Conservation (phyloP, 2,888 invertebrate species). For the Drosophila mimica region DNA sequence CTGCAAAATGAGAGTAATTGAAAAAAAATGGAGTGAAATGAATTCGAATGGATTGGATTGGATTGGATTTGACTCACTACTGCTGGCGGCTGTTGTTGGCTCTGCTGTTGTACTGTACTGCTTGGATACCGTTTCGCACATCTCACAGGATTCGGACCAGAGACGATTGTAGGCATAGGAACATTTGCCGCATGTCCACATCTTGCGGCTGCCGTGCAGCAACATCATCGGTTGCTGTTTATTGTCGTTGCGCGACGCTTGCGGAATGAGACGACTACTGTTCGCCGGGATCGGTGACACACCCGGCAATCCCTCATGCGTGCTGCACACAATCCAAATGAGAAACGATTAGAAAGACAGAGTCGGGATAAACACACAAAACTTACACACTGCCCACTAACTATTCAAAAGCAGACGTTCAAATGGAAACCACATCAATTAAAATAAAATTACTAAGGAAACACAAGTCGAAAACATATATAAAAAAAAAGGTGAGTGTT, state of each 20-base stretch:
- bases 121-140: conserved; percentile 87
- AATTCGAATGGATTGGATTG: neutral
- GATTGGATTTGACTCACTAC: conserved; percentile 21
- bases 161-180: conserved; percentile 95
- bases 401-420: neutral
- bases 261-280: conserved; percentile 42
- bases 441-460: neutral
- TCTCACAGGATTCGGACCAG: conserved; percentile 92
- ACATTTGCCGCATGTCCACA: conserved; percentile 96
- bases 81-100: conserved; percentile 14
- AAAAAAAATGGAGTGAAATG: neutral
- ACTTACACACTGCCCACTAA: conserved; percentile 1
- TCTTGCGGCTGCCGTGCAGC: conserved; percentile 85
- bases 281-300: conserved; percentile 16
- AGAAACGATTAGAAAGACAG: neutral
- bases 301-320: conserved; percentile 35
- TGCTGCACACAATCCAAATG: conserved; percentile 12
- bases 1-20: neutral
- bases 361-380: neutral
- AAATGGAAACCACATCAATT: neutral
- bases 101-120: conserved; percentile 11
- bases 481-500: neutral
- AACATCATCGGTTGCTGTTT: conserved; percentile 71
- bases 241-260: conserved; percentile 79
- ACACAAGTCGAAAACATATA: neutral